These are phyloP conservation scores for Phortica magna DNA, from an alignment of 2,888 invertebrate genomes.

Conservation along the genomic window DNA sequence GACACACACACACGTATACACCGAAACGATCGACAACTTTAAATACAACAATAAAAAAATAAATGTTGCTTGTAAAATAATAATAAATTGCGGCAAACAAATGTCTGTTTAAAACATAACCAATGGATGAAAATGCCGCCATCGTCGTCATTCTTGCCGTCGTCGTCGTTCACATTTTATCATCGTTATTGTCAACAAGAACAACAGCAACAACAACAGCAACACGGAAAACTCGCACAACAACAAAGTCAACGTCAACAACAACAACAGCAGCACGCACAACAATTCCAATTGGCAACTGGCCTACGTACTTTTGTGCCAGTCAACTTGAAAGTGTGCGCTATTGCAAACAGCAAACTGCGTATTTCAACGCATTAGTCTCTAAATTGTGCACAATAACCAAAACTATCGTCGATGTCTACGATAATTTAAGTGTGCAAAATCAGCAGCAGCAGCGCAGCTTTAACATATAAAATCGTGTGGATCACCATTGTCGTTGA, in stretches of 20 bases:
- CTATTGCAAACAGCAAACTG: background rate
- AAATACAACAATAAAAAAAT: slow-evolving; percentile 6
- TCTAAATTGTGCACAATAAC: background rate
- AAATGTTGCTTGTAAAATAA: background rate
- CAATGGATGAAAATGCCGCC: slow-evolving; percentile 75
- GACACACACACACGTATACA: background rate
- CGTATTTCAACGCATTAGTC: background rate
- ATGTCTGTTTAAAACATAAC: slow-evolving; percentile 72
- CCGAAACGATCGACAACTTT: background rate
- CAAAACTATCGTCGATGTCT: background rate
- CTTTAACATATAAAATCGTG: background rate
- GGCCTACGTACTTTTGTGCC: background rate
- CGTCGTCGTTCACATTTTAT: slow-evolving; percentile 71
- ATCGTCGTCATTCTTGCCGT: slow-evolving; percentile 71
- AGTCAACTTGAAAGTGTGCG: background rate
- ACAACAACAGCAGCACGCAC: slow-evolving; percentile 37
- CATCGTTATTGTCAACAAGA: slow-evolving; percentile 64
- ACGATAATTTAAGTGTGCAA: background rate
- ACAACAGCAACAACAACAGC: slow-evolving; percentile 40
- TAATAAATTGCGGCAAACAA: slow-evolving; percentile 60
- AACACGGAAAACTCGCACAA: slow-evolving; percentile 34
- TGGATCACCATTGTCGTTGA: background rate
- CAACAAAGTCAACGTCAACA: slow-evolving; percentile 33
- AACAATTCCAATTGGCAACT: background rate
- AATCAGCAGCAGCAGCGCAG: background rate